phyloP scores from a whole-genome alignment of 2,797 vertebrate genomes.

The Amblyopsis hoosieri region DNA sequence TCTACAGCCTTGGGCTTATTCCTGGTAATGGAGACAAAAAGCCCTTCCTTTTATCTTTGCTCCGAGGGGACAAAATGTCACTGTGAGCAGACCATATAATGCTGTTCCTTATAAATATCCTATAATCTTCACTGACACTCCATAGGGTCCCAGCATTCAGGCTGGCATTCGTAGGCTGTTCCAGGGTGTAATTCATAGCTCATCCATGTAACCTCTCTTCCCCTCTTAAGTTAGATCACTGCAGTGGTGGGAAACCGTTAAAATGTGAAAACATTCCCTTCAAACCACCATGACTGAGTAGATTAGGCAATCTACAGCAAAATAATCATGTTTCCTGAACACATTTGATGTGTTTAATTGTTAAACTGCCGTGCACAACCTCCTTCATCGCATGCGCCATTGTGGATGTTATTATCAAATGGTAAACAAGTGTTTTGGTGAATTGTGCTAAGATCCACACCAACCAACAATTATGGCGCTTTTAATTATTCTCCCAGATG shows the following conservation, averaged over 20 bases:
- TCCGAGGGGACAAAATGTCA: constrained; percentile 52
- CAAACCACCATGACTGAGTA: constrained; percentile 82
- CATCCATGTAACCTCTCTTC: constrained; percentile 54
- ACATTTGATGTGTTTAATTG: constrained; percentile 77
- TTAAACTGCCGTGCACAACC: constrained; percentile 64
- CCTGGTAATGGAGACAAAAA: constrained; percentile 70
- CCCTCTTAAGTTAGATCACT: constrained; percentile 60
- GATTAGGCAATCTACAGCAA: constrained; percentile 77
- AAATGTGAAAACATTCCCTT: constrained; percentile 78
- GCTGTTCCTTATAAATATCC: constrained; percentile 38
- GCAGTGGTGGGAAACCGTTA: constrained; percentile 70
- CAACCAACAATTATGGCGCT: constrained; percentile 62
- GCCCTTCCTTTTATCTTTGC: constrained; percentile 63
- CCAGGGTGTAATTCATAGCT: constrained; percentile 51
- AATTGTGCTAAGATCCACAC: constrained; percentile 60
- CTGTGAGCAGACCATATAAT: constrained; percentile 47
- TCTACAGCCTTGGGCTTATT: constrained; percentile 58
- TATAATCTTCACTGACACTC: constrained; percentile 51
- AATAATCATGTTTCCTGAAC: constrained; percentile 78
- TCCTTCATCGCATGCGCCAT: constrained; percentile 63
- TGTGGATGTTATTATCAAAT: constrained; percentile 64
- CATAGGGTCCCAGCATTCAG: constrained; percentile 18
- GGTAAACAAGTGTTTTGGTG: constrained; percentile 64
- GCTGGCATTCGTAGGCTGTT: constrained; percentile 28
- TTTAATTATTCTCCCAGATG: constrained; percentile 74